phyloP scores from a whole-genome alignment of 2,797 vertebrate genomes.

The Parambassis ranga region DNA sequence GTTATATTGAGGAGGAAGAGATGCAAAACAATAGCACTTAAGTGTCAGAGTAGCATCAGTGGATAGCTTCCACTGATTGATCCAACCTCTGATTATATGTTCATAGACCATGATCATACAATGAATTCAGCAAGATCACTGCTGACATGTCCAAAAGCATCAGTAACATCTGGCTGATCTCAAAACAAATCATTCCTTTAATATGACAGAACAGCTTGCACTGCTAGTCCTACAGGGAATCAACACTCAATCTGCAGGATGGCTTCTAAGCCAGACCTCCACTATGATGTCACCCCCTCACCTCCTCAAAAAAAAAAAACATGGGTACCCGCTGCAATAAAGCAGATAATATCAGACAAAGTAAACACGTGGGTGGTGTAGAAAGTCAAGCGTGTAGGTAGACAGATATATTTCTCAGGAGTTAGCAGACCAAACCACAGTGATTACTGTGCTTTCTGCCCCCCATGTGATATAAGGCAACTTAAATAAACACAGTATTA shows the following conservation, averaged over 20 bases:
- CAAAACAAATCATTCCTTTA: background rate
- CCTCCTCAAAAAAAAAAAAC: background rate
- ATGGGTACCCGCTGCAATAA: constrained; percentile 16
- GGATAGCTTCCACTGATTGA: too few species aligned
- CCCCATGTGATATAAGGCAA: background rate
- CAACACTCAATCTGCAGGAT: constrained; percentile 4
- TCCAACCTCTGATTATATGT: too few species aligned
- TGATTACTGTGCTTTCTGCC: constrained; percentile 2
- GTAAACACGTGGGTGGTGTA: constrained; percentile 21
- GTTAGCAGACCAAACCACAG: constrained; percentile 5
- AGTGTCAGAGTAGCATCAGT: too few species aligned
- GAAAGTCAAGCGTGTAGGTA: constrained; percentile 6
- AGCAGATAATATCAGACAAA: constrained; percentile 37
- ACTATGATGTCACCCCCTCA: constrained; percentile 7
- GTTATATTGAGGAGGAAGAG: too few species aligned
- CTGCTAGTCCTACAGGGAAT: background rate
- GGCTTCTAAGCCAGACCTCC: constrained; percentile 14
- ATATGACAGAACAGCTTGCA: background rate
- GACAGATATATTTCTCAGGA: constrained; percentile 9
- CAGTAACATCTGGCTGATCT: background rate
- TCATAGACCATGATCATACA: too few species aligned
- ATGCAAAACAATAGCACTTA: too few species aligned
- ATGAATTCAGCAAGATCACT: background rate
- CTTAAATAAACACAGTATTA: background rate
- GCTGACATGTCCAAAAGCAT: background rate